A percentile compares a stretch with the other conserved stretches of the same genome.
These are phyloP conservation scores for Xyrauchen texanus DNA, from an alignment of 2,113 vertebrate genomes.

Conservation along the genomic window DNA sequence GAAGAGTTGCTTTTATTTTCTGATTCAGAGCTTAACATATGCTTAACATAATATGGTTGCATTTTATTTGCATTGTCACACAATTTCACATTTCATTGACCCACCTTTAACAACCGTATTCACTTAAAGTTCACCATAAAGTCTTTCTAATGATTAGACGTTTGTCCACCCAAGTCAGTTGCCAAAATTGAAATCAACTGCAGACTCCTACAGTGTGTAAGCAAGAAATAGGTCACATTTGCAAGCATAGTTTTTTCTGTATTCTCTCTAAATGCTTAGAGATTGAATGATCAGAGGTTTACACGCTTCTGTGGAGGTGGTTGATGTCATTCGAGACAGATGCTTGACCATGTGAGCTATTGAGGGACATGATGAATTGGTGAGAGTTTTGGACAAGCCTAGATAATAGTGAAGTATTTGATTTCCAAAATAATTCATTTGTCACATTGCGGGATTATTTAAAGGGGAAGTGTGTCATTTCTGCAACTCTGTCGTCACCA, in stretches of 20 bases:
- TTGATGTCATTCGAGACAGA: not conserved
- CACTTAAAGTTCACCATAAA: not conserved
- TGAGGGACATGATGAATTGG: not conserved
- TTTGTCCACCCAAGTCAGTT: not conserved
- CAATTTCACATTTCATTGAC: too few relatives aligned
- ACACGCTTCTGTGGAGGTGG: not conserved
- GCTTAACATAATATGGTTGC: too few relatives aligned
- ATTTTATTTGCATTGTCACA: too few relatives aligned
- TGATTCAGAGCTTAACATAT: too few relatives aligned
- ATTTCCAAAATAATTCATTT: not conserved
- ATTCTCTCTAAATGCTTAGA: not conserved
- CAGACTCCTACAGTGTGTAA: constrained; percentile 10
- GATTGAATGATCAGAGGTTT: not conserved
- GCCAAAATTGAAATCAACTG: not conserved
- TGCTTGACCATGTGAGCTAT: not conserved
- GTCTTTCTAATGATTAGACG: not conserved
- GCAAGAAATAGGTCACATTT: constrained; percentile 13
- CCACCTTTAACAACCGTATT: too few relatives aligned
- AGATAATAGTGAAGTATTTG: not conserved
- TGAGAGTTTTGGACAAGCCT: not conserved
- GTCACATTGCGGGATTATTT: too few relatives aligned
- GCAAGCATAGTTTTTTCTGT: not conserved
- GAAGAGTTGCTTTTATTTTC: too few relatives aligned
- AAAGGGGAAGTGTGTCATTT: too few relatives aligned
- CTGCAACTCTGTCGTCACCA: too few relatives aligned